Percentiles rank a stretch among this genome's conserved stretches.
Conservation (phyloP, 2,113 vertebrate species). For the Otocyon megalotis region DNA sequence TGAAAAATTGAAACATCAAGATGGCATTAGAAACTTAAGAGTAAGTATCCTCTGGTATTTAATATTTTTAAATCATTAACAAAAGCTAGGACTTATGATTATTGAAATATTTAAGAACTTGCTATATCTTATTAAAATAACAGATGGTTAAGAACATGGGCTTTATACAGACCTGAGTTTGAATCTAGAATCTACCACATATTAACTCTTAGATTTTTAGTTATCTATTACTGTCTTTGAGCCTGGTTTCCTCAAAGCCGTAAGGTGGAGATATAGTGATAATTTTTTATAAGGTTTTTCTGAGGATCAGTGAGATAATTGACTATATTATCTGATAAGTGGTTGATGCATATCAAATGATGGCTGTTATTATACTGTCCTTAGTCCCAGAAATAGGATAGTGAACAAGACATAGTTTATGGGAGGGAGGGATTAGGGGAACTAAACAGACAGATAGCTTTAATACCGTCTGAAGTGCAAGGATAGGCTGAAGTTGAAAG, state of each 20-base stretch:
- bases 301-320: slow-evolving; percentile 33
- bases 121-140: slow-evolving; percentile 34
- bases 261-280: not conserved
- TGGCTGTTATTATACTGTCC: not conserved
- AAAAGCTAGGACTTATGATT: slow-evolving; percentile 41
- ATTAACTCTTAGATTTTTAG: not conserved
- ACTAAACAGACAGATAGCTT: not conserved
- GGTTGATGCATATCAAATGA: not conserved
- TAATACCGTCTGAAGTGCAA: slow-evolving; percentile 12
- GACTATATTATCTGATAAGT: slow-evolving; percentile 30
- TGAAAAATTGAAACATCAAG: slow-evolving; percentile 95
- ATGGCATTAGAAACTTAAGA: slow-evolving; percentile 95
- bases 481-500: not conserved
- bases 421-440: not conserved
- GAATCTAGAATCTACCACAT: not conserved
- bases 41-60: slow-evolving; percentile 85
- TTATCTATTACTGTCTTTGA: not conserved
- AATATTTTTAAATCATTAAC: slow-evolving; percentile 54
- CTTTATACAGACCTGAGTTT: slow-evolving; percentile 20
- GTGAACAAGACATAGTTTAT: not conserved
- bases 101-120: slow-evolving; percentile 45
- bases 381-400: not conserved
- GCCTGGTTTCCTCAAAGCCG: not conserved
- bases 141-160: not conserved
- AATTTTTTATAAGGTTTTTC: slow-evolving; percentile 22